Conservation (phyloP, 1,140 invertebrate species). For the Latrodectus geometricus region DNA sequence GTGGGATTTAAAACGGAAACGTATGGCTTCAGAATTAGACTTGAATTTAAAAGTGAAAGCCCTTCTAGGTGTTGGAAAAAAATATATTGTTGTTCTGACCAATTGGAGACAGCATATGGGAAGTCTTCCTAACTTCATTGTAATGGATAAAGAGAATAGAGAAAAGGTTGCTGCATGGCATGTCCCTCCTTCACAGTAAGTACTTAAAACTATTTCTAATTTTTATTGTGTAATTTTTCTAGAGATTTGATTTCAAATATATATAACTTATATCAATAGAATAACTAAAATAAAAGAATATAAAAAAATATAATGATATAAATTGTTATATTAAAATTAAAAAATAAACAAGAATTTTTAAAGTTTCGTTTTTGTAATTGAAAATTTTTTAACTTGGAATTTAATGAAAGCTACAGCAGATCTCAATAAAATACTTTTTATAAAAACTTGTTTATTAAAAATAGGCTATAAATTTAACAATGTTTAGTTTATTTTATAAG, state of each 20-base stretch:
- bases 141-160: conserved; percentile 62
- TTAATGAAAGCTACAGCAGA: background rate
- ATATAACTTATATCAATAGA: too few relatives aligned
- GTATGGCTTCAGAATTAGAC: conserved; percentile 49
- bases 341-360: too few relatives aligned
- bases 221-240: too few relatives aligned
- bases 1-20: conserved; percentile 61
- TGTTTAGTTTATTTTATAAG: background rate
- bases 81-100: conserved; percentile 64
- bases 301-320: too few relatives aligned
- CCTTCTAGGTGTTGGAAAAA: conserved; percentile 64
- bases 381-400: background rate
- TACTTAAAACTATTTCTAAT: too few relatives aligned
- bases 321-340: too few relatives aligned
- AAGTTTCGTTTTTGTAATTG: too few relatives aligned
- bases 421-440: background rate
- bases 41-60: conserved; percentile 65
- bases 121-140: conserved; percentile 63
- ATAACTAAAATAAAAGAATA: too few relatives aligned
- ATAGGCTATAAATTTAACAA: background rate
- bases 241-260: too few relatives aligned
- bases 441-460: background rate
- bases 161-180: conserved; percentile 63
- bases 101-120: conserved; percentile 52
- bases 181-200: conserved; percentile 65